These are phyloP conservation scores for Pedicia rivosa DNA, from an alignment of 2,888 invertebrate species.

Conservation along the genomic window DNA sequence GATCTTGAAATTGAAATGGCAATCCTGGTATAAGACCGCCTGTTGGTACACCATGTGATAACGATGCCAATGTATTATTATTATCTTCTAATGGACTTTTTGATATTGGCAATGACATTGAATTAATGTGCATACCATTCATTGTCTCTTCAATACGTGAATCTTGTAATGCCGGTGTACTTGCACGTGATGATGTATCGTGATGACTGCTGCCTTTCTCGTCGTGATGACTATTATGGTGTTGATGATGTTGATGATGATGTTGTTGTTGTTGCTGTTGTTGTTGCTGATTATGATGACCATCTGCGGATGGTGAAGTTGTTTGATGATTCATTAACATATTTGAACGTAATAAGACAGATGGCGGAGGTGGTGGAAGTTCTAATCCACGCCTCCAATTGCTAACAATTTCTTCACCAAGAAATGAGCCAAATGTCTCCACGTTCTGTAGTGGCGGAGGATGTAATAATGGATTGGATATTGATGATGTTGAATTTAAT, in stretches of 20 bases:
- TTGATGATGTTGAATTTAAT: conserved; percentile 10
- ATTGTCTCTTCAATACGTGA: conserved; percentile 17
- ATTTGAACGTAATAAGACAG: neutral
- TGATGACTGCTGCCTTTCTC: conserved; percentile 19
- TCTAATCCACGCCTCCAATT: conserved; percentile 60
- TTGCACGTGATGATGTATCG: conserved; percentile 31
- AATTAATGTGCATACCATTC: conserved; percentile 17
- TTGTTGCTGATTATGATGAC: conserved; percentile 20
- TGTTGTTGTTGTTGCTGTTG: conserved; percentile 18
- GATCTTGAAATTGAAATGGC: conserved; percentile 70
- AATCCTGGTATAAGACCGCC: conserved; percentile 31
- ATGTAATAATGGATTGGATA: neutral
- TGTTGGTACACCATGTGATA: conserved; percentile 22
- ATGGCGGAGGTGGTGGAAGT: conserved; percentile 24
- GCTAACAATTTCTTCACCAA: conserved; percentile 71
- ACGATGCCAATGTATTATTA: conserved; percentile 34
- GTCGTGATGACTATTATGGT: conserved; percentile 18
- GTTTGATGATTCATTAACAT: conserved; percentile 6
- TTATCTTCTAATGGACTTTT: conserved; percentile 37
- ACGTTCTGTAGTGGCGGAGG: conserved; percentile 45
- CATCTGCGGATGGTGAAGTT: conserved; percentile 10
- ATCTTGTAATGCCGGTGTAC: conserved; percentile 31
- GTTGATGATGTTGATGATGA: conserved; percentile 12
- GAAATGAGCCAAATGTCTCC: conserved; percentile 53
- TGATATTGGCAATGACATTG: conserved; percentile 18